These are phyloP conservation scores for Dryobota labecula DNA, from an alignment of 2,888 invertebrate species.

Conservation along the genomic window DNA sequence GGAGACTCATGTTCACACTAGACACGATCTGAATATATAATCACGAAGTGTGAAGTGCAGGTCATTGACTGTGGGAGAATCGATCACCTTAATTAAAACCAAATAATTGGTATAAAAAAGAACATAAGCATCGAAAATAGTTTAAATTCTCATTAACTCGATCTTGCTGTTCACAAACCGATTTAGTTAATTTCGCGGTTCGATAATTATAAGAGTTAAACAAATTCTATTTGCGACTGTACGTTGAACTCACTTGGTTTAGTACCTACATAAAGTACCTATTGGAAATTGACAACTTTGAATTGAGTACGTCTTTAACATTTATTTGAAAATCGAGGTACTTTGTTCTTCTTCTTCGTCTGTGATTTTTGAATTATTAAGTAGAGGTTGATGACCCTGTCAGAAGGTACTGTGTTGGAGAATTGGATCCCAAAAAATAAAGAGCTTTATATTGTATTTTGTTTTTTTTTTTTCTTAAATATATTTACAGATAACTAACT, in stretches of 20 bases:
- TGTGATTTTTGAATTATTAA: slow-evolving; percentile 12
- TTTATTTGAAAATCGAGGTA: slow-evolving; percentile 10
- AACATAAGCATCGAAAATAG: slow-evolving; percentile 10
- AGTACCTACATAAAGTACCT: background rate
- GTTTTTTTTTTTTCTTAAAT: no score
- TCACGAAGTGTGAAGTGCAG: background rate
- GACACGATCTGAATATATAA: slow-evolving; percentile 1
- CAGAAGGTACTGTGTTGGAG: background rate
- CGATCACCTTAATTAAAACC: background rate
- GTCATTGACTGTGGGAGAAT: background rate
- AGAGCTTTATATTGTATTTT: no score
- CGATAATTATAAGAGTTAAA: slow-evolving; percentile 50
- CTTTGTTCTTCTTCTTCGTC: slow-evolving; percentile 15
- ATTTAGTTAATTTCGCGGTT: slow-evolving; percentile 60
- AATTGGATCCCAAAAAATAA: background rate
- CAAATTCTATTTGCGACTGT: slow-evolving; percentile 32
- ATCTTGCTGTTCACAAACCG: slow-evolving; percentile 44
- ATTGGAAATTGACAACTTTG: slow-evolving; percentile 19
- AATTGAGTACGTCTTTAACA: slow-evolving; percentile 10
- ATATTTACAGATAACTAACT: no score
- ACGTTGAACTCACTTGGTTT: slow-evolving; percentile 45
- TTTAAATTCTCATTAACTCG: slow-evolving; percentile 42
- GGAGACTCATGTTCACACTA: background rate
- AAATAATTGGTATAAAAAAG: slow-evolving; percentile 2
- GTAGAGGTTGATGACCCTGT: background rate